Percentiles rank a stretch among this genome's conserved stretches.
Evolutionary conservation across 1,140 invertebrate genomes (phyloP).

Genomic region (Phymorhynchus buccinoides): DNA sequence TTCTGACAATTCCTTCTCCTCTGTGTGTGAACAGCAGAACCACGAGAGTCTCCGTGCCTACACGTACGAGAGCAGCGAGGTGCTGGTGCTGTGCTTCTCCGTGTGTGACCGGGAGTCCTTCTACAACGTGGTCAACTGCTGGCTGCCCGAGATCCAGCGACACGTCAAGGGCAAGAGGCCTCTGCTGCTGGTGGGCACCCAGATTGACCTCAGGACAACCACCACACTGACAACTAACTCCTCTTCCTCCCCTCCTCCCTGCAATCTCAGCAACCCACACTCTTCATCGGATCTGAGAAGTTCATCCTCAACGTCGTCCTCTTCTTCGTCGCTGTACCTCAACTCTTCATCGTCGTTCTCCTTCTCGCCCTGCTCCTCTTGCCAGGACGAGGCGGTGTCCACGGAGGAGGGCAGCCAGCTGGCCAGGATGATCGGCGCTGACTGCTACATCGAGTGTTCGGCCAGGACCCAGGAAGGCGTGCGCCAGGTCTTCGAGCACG

Average conservation of each 20-base stretch:
- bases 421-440: conserved; percentile 81
- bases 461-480: conserved; percentile 90
- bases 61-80: conserved; percentile 97
- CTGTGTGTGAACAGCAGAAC: conserved; percentile 79
- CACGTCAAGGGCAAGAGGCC: conserved; percentile 89
- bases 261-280: background rate
- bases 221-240: conserved; percentile 77
- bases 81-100: conserved; percentile 99
- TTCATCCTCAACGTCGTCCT: background rate
- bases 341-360: background rate
- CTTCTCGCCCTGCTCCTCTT: background rate
- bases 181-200: conserved; percentile 82
- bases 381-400: conserved; percentile 85
- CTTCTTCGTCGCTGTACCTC: background rate
- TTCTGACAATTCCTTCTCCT: conserved; percentile 74
- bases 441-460: conserved; percentile 92
- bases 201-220: conserved; percentile 59
- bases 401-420: conserved; percentile 83
- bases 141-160: conserved; percentile 77
- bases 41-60: conserved; percentile 92
- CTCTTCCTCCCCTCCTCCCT: background rate
- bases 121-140: conserved; percentile 96
- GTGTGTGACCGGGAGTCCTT: conserved; percentile 98
- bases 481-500: conserved; percentile 92
- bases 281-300: background rate